phyloP scores from a whole-genome alignment of 2,888 invertebrate species.

The Polydrusus pterygomalis region DNA sequence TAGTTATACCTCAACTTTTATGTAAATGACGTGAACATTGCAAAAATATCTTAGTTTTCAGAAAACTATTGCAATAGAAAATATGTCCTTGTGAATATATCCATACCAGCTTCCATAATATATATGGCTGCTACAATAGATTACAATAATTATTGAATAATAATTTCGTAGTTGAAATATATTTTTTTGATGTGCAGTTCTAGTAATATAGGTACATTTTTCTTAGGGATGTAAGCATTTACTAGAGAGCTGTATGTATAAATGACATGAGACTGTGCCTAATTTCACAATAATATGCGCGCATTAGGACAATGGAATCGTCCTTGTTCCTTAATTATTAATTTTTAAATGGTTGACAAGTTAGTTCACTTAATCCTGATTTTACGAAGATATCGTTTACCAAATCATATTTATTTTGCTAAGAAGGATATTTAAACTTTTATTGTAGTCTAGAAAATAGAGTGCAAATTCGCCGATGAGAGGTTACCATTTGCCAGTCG shows the following conservation, averaged over 20 bases:
- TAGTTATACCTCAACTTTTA: background rate
- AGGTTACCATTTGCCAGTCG: too few species aligned
- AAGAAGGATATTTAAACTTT: too few species aligned
- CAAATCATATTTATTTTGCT: too few species aligned
- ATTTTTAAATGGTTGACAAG: conserved; percentile 22
- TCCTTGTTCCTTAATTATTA: background rate
- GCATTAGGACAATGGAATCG: conserved; percentile 27
- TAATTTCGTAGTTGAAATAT: background rate
- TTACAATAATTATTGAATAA: too few species aligned
- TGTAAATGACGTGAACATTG: background rate
- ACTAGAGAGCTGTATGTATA: conserved; percentile 61
- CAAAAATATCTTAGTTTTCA: background rate
- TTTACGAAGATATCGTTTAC: background rate
- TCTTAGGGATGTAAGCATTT: conserved; percentile 64
- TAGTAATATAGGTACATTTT: conserved; percentile 68
- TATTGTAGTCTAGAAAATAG: too few species aligned
- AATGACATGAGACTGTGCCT: conserved; percentile 70
- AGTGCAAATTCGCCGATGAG: too few species aligned
- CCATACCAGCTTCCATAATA: too few species aligned
- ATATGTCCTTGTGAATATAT: too few species aligned
- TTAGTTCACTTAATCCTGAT: background rate
- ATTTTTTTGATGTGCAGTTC: conserved; percentile 61
- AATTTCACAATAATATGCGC: conserved; percentile 67
- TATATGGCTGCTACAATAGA: too few species aligned
- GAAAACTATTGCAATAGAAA: too few species aligned